Evolutionary conservation across 2,113 vertebrate species (phyloP), one percentile per base, ranked within the genome.

Genomic region (Planiliza haematocheilus): DNA sequence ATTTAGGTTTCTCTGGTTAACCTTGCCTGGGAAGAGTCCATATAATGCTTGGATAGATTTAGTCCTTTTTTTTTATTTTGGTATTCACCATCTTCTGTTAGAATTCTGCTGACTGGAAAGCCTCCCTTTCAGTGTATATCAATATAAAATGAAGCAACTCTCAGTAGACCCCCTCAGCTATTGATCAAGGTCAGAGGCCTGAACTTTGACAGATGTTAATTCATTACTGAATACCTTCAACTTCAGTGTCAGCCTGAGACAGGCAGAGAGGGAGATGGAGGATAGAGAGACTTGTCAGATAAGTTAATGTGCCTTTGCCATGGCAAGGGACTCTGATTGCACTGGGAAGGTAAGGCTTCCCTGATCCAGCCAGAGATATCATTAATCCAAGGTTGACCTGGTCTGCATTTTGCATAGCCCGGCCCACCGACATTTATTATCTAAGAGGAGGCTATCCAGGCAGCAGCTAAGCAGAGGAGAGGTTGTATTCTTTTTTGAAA

Each of bases 371-470:
- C 64, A 0, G 56, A 81, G 69, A 82, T 83, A 82, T 85, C 82
- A 88, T 91, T 90, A 84, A 87, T 91, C 71, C 81, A 63, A 72
- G 57, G 39, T 63, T 91, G 91, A 88, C 84, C 82, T 55, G 77
- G 61, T 42, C 55, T 59, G 71, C 43, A 38, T 77, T 50, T 45
- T 65, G 51, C 48, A 49, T 24, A 24, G 63, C 56, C 30, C 56
- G 50, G 60, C 57, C 78, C 20, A 55, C 62, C 34, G 66, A 88
- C 46, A 77, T 82, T 88, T 67, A 75, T 82, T 86, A 82, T 91
- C 75, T 57, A 68, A 36, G 30, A 72, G 17, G 69, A 75, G 73
- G 51, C 37, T 56, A 43, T 62, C 59, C 68, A 58, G 52, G 60
- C 58, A 21, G 76, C 41, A 80, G 67, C 65, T 56, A 56, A 37